Evolutionary conservation across 2,888 invertebrate species (phyloP).

Genomic region (Candidula unifasciata): DNA sequence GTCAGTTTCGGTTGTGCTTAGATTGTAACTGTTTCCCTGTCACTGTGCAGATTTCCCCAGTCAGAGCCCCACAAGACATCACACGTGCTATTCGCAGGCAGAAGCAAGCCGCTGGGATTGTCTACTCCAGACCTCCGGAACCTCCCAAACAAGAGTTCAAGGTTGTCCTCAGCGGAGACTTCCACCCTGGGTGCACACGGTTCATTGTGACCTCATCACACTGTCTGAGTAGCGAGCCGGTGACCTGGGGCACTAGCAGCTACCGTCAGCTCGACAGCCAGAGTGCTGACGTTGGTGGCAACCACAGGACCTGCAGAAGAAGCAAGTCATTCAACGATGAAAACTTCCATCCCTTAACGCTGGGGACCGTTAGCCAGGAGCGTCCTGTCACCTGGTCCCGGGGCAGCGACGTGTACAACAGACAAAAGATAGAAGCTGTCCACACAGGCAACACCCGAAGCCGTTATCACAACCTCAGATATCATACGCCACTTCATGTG

Average conservation of each 20-base stretch:
- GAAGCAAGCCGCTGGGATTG: constrained; percentile 6
- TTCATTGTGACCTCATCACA: background rate
- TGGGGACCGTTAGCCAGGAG: background rate
- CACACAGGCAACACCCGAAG: background rate
- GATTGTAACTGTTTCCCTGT: background rate
- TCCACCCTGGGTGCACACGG: background rate
- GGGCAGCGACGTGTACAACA: constrained; percentile 11
- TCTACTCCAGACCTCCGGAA: background rate
- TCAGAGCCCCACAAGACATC: constrained; percentile 36
- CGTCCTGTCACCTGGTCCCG: background rate
- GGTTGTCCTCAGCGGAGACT: background rate
- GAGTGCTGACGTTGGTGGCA: background rate
- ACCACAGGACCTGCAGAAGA: background rate
- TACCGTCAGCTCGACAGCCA: background rate
- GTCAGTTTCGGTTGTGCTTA: too few species aligned
- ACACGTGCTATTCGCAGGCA: constrained; percentile 23
- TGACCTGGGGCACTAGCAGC: background rate
- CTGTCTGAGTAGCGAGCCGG: background rate
- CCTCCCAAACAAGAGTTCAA: background rate
- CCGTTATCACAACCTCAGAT: background rate
- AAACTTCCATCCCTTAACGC: background rate
- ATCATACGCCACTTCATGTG: background rate
- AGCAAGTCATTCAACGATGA: background rate
- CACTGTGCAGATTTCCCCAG: constrained; percentile 19
- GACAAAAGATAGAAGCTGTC: background rate